These are phyloP conservation scores for Cranoglanis bouderius DNA, from an alignment of 2,113 vertebrate species.

Conservation along the genomic window DNA sequence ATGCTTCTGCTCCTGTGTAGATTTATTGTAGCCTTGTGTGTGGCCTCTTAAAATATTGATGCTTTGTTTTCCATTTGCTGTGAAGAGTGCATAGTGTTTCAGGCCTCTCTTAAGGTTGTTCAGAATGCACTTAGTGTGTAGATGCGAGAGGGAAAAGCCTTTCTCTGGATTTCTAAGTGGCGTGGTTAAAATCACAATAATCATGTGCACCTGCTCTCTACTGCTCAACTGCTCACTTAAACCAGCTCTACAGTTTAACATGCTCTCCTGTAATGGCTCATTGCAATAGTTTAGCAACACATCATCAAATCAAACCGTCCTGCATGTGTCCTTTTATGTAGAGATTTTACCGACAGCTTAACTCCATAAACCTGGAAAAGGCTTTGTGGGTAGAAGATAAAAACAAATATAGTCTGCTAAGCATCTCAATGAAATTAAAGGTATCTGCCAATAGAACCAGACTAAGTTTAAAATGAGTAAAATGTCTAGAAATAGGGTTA, in stretches of 20 bases:
- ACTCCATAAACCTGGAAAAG: not conserved
- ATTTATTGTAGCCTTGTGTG: constrained; percentile 36
- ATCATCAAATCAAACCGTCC: not conserved
- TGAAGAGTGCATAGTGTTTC: constrained; percentile 14
- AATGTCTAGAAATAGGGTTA: not conserved
- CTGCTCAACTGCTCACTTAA: constrained; percentile 5
- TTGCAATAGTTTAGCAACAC: not conserved
- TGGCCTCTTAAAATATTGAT: constrained; percentile 48
- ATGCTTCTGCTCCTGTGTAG: constrained; percentile 1
- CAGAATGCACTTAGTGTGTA: constrained; percentile 44
- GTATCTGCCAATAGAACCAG: not conserved
- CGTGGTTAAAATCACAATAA: constrained; percentile 31
- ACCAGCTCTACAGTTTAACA: constrained; percentile 10
- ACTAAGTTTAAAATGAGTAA: not conserved
- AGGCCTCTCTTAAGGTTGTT: constrained; percentile 34
- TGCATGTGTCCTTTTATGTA: not conserved
- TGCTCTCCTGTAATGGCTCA: constrained; percentile 16
- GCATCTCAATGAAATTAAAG: not conserved
- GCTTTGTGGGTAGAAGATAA: not conserved
- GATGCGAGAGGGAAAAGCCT: constrained; percentile 16
- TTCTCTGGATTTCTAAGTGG: constrained; percentile 27
- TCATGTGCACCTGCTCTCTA: constrained; percentile 29
- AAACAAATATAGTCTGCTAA: not conserved
- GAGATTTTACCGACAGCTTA: not conserved
- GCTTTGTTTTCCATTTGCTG: constrained; percentile 44